Evolutionary conservation across 2,888 invertebrate genomes (phyloP), one percentile per base, ranked within the genome.

Genomic region (Campoletis raptor): DNA sequence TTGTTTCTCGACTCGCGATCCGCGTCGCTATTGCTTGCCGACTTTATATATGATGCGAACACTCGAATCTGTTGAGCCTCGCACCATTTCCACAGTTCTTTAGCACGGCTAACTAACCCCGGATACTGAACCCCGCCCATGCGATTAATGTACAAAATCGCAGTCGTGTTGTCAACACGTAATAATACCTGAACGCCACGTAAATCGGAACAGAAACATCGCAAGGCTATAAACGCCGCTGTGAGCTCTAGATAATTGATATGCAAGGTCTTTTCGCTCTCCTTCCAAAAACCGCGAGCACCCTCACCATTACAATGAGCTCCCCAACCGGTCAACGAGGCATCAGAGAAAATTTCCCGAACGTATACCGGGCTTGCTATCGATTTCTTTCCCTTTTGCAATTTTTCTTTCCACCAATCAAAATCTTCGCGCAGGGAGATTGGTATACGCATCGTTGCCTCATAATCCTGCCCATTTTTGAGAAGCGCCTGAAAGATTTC

Each of bases 1-100:
- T 30, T 18, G 7, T 78, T 72, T 45, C 90, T 77, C 15, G 91
- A 91, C 42, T 83, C 88, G 24, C 73, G 36, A 81, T 91, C 91
- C 9, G 91, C 90, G 24, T 76, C 52, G 8, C 37, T 54, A 61
- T 88, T 89, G 15, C 84, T 84, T 36, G 66, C 66, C 0, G 86
- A 89, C n/a, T 77, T 77, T 4, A 88, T 88, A 37, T 88, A 89
- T 52, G 86, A 81, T n/a, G 89, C 89, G 36, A 88, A 84, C 10
- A 90, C 80, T 80, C 87, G 86, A 69, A 89, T 78, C 36, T 85
- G 37, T 74, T 81, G 79, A 7, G 61, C n/a, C 36, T 84, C 82
- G 36, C 89, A 89, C 88, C 87, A 88, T 36, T 85, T 76, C 88
- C 88, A 88, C 5, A 89, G 66, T 2, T 79, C 69, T 42, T 82